phyloP scores from a whole-genome alignment of 92 coral and sea anemone species.

The Siderastrea siderea region DNA sequence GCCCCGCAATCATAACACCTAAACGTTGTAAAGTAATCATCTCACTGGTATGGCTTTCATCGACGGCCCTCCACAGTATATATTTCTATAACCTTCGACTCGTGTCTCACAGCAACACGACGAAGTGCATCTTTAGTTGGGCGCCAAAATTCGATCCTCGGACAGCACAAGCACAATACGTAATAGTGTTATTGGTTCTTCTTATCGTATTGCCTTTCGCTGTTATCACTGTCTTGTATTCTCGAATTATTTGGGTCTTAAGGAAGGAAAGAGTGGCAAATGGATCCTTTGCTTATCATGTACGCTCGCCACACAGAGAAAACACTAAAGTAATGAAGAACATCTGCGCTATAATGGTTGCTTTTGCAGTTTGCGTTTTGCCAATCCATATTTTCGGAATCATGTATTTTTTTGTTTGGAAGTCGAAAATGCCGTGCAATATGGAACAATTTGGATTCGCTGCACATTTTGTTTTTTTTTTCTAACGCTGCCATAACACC shows the following conservation, averaged over 20 bases:
- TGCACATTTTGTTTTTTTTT: slow-evolving; percentile 48
- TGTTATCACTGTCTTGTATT: background rate
- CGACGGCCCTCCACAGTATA: background rate
- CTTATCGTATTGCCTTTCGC: background rate
- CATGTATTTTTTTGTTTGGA: slow-evolving; percentile 43
- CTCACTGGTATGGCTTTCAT: background rate
- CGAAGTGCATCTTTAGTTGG: slow-evolving; percentile 7
- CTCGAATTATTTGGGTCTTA: background rate
- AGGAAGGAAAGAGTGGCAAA: background rate
- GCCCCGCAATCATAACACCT: slow-evolving; percentile 8
- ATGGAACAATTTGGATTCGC: slow-evolving; percentile 32
- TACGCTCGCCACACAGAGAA: background rate
- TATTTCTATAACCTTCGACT: slow-evolving; percentile 13
- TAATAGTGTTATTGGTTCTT: background rate
- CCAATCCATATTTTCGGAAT: slow-evolving; percentile 44
- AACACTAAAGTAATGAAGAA: background rate
- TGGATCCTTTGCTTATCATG: too few relatives aligned
- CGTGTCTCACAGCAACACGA: background rate
- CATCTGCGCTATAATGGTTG: background rate
- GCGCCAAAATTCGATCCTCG: background rate
- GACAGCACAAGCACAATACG: background rate
- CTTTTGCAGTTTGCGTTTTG: slow-evolving; percentile 50
- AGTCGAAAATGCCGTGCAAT: slow-evolving; percentile 42
- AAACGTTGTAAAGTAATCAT: slow-evolving; percentile 20
- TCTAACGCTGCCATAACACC: slow-evolving; percentile 62